Conservation (phyloP, 2,888 invertebrate species). For the Fragum whitleyi region DNA sequence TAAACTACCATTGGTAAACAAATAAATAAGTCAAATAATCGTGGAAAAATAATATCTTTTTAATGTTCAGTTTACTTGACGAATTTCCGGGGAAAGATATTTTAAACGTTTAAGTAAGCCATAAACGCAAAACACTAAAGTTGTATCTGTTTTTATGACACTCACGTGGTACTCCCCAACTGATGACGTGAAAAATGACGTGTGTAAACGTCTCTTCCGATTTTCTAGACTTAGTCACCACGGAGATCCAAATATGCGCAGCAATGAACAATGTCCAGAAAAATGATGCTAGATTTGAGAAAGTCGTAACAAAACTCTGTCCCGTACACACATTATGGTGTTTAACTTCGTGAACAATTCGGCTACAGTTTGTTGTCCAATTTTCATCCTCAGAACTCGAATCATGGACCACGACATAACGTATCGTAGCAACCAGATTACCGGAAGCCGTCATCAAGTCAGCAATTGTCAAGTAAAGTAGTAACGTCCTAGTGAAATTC, state of each 20-base stretch:
- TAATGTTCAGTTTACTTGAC: no score
- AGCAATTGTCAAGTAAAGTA: constrained; percentile 65
- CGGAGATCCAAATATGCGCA: constrained; percentile 48
- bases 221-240: constrained; percentile 21
- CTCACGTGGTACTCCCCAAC: constrained; percentile 53
- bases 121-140: no score
- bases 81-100: no score
- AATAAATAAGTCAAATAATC: no score
- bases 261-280: constrained; percentile 59
- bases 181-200: constrained; percentile 39
- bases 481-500: constrained; percentile 58
- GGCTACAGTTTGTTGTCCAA: background rate
- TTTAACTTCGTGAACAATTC: background rate
- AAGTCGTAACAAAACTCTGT: constrained; percentile 60
- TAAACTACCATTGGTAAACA: no score
- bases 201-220: constrained; percentile 31
- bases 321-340: constrained; percentile 30
- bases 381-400: background rate
- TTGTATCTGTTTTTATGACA: no score
- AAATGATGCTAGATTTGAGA: constrained; percentile 56
- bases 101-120: no score
- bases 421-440: constrained; percentile 54
- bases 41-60: no score
- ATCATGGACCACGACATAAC: constrained; percentile 42
- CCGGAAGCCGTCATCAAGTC: constrained; percentile 62